Percentiles rank a stretch among this genome's conserved stretches.
Evolutionary conservation across 2,113 vertebrate species (phyloP).

Genomic region (Heterochromis multidens): DNA sequence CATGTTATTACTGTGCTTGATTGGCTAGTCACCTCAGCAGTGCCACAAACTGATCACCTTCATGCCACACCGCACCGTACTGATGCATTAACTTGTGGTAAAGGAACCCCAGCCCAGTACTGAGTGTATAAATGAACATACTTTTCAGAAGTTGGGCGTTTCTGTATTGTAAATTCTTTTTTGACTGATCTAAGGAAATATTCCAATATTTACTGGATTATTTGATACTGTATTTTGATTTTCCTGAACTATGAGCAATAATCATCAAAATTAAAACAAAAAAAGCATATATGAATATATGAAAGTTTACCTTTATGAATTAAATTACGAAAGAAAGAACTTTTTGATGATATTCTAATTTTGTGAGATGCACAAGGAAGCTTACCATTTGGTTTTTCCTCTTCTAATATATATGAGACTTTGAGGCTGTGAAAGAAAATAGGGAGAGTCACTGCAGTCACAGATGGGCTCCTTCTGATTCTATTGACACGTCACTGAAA

Average conservation of each 20-base stretch:
- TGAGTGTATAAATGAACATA: background rate
- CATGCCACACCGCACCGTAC: too few species aligned
- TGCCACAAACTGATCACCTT: too few species aligned
- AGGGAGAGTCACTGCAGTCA: background rate
- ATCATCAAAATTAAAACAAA: background rate
- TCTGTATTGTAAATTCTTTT: background rate
- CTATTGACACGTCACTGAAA: background rate
- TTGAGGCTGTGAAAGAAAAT: background rate
- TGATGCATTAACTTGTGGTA: too few species aligned
- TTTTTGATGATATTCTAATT: background rate
- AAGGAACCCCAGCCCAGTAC: too few species aligned
- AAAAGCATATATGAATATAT: background rate
- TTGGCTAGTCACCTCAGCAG: too few species aligned
- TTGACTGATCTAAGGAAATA: background rate
- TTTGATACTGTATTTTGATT: background rate
- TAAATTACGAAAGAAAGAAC: rapidly evolving
- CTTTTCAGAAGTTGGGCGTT: background rate
- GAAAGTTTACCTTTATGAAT: background rate
- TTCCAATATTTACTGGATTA: background rate
- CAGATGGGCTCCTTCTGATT: conserved; percentile 7
- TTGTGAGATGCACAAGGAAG: background rate
- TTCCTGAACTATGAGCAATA: background rate
- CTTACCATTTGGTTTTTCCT: background rate
- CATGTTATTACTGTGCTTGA: too few species aligned
- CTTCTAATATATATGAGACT: background rate